phyloP scores from a whole-genome alignment of 2,888 invertebrate genomes.

The Phyllotreta cruciferae region DNA sequence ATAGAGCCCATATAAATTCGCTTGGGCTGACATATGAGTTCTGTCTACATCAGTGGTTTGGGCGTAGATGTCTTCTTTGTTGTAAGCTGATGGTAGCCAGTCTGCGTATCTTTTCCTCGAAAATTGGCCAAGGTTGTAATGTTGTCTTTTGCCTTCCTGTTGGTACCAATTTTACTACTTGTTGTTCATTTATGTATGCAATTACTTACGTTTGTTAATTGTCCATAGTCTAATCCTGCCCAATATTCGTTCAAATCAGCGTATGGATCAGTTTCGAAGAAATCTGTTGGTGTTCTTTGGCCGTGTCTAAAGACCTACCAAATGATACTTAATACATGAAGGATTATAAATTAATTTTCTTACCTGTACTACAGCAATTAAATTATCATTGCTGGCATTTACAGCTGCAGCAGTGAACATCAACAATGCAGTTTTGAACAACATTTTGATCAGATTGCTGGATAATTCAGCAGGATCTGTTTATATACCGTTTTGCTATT shows the following conservation, averaged over 20 bases:
- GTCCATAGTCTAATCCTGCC: slow-evolving; percentile 50
- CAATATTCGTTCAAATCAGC: slow-evolving; percentile 22
- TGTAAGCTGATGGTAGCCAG: slow-evolving; percentile 63
- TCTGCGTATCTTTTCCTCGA: slow-evolving; percentile 71
- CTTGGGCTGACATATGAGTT: slow-evolving; percentile 82
- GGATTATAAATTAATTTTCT: background rate
- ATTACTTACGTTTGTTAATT: slow-evolving; percentile 36
- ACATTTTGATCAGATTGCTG: too few species aligned
- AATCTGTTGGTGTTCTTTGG: slow-evolving; percentile 23
- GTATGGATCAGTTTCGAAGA: slow-evolving; percentile 32
- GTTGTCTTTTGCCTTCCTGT: slow-evolving; percentile 70
- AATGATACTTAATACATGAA: background rate
- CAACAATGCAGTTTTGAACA: background rate
- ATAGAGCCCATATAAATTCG: slow-evolving; percentile 76
- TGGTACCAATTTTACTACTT: background rate
- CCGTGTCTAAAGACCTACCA: slow-evolving; percentile 37
- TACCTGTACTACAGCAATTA: slow-evolving; percentile 10
- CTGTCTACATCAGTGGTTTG: slow-evolving; percentile 83
- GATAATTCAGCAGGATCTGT: too few species aligned
- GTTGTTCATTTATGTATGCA: background rate
- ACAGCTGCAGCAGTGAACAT: background rate
- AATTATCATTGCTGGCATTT: slow-evolving; percentile 7
- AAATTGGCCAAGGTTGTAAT: slow-evolving; percentile 75
- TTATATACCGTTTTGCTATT: too few species aligned
- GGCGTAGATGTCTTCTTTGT: slow-evolving; percentile 63